A percentile compares a stretch with the other conserved stretches of the same genome.
Conservation (phyloP, 2,888 invertebrate species). For the Microchrysa polita region DNA sequence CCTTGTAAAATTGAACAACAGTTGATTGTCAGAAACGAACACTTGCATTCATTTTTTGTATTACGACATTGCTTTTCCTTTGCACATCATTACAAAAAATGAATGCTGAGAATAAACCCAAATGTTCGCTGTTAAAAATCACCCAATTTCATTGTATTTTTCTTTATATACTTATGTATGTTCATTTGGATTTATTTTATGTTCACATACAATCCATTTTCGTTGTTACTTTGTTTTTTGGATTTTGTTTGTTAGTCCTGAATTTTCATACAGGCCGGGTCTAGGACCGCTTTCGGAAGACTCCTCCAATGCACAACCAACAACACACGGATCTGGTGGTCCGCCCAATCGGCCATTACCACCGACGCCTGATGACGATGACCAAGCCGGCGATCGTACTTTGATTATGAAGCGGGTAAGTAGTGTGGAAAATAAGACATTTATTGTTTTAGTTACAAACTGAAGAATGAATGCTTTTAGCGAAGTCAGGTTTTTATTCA, state of each 20-base stretch:
- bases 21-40: too few relatives aligned
- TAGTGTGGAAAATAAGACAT: conserved; percentile 53
- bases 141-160: conserved; percentile 49
- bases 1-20: too few relatives aligned
- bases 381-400: conserved; percentile 83
- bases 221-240: conserved; percentile 50
- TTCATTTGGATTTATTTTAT: conserved; percentile 51
- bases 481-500: too few relatives aligned
- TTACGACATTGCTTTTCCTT: too few relatives aligned
- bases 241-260: conserved; percentile 72
- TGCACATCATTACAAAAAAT: too few relatives aligned
- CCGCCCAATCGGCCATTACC: conserved; percentile 93
- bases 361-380: conserved; percentile 94
- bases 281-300: conserved; percentile 72
- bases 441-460: too few relatives aligned
- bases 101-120: too few relatives aligned
- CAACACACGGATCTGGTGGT: conserved; percentile 67
- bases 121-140: conserved; percentile 38
- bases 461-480: too few relatives aligned
- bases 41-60: too few relatives aligned
- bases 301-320: conserved; percentile 60
- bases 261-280: conserved; percentile 83
- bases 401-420: conserved; percentile 93
- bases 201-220: conserved; percentile 15
- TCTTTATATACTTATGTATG: conserved; percentile 50